Evolutionary conservation across 2,797 vertebrate genomes (phyloP).

Genomic region (Protonibea diacanthus): DNA sequence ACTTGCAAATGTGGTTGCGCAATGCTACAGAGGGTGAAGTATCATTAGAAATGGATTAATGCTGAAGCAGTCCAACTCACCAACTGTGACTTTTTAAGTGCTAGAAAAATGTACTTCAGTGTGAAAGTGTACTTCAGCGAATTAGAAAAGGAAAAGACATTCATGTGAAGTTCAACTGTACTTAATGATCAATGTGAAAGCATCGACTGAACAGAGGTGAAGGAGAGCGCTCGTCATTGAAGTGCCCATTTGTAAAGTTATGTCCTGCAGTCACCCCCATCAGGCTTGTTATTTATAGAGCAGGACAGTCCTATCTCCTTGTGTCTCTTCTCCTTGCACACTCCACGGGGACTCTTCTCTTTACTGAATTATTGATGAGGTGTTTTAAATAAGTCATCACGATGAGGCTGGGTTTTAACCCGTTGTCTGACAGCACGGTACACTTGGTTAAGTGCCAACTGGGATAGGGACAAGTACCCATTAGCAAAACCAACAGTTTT

Average conservation of each 20-base stretch:
- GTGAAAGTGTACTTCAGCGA: not conserved
- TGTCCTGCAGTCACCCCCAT: constrained; percentile 35
- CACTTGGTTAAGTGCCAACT: constrained; percentile 60
- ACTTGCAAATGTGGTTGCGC: not conserved
- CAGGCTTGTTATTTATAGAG: constrained; percentile 74
- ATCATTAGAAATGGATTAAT: not conserved
- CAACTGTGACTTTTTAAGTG: not conserved
- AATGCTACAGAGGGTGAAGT: not conserved
- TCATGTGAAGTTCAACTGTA: constrained; percentile 3
- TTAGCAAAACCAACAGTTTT: constrained; percentile 78
- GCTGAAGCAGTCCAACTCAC: constrained; percentile 3
- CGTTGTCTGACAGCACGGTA: constrained; percentile 59
- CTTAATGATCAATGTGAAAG: constrained; percentile 25
- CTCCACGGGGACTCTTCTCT: constrained; percentile 72
- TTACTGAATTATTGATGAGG: constrained; percentile 83
- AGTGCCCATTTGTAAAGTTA: constrained; percentile 54
- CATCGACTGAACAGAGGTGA: constrained; percentile 18
- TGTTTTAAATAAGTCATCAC: constrained; percentile 82
- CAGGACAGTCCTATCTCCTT: constrained; percentile 54
- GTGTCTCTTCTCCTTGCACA: constrained; percentile 48
- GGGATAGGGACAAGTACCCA: constrained; percentile 53
- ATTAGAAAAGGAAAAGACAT: not conserved
- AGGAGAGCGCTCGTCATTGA: constrained; percentile 37
- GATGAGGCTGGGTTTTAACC: constrained; percentile 69
- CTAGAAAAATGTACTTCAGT: not conserved